Evolutionary conservation across 2,888 invertebrate genomes (phyloP).

Genomic region (Idaea aversata): DNA sequence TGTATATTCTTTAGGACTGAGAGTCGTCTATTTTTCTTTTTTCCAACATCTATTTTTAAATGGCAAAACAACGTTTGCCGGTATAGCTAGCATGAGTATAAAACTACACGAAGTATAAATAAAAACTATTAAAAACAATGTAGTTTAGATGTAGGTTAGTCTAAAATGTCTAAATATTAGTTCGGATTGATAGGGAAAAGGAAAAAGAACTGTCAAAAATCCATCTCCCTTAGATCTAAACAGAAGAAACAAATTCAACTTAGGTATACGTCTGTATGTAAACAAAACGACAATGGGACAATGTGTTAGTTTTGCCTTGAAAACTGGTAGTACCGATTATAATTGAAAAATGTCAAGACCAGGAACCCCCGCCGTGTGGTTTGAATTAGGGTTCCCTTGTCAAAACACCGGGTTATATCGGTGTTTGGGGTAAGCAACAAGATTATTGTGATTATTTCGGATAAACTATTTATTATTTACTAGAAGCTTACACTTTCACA

Average conservation of each 20-base stretch:
- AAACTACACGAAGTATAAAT: too few species aligned
- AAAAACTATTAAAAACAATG: background rate
- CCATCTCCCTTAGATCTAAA: background rate
- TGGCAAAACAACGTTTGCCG: too few species aligned
- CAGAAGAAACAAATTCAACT: background rate
- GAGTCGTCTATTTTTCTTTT: too few species aligned
- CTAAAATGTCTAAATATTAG: too few species aligned
- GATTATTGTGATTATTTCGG: background rate
- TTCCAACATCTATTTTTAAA: too few species aligned
- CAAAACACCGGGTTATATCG: constrained; percentile 46
- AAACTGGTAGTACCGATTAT: constrained; percentile 69
- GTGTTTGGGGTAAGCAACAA: background rate
- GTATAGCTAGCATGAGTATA: too few species aligned
- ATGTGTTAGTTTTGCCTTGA: constrained; percentile 38
- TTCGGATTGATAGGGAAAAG: background rate
- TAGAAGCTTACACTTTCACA: too few species aligned
- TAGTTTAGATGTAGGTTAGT: too few species aligned
- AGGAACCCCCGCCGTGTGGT: constrained; percentile 66
- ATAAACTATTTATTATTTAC: constrained; percentile 22
- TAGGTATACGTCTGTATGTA: background rate
- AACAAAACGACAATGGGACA: constrained; percentile 36
- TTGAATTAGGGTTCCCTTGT: constrained; percentile 67
- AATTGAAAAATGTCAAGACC: constrained; percentile 64
- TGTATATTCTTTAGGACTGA: too few species aligned
- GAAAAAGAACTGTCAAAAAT: background rate